These are phyloP conservation scores for Cotesia congregata DNA, from an alignment of 2,888 invertebrate genomes.

Conservation along the genomic window DNA sequence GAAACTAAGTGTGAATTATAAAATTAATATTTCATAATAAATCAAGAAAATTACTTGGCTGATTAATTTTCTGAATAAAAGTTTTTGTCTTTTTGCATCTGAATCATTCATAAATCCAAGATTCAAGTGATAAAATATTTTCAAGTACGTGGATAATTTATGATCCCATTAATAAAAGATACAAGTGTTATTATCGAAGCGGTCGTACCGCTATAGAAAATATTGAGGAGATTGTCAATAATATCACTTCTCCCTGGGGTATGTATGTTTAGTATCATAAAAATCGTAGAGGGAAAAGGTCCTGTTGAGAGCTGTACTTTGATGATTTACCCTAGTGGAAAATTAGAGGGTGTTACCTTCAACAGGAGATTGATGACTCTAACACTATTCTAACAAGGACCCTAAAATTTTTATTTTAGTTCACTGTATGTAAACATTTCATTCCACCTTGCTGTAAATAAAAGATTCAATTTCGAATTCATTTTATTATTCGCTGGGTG, in stretches of 20 bases:
- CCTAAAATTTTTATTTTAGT: constrained; percentile 10
- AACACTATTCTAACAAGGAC: constrained; percentile 27
- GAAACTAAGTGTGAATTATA: background rate
- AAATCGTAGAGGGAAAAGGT: constrained; percentile 29
- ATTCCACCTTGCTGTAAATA: background rate
- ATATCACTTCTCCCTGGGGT: background rate
- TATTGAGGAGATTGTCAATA: background rate
- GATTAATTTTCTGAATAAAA: background rate
- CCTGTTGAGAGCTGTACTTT: constrained; percentile 7
- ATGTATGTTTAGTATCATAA: constrained; percentile 35
- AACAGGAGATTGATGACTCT: constrained; percentile 20
- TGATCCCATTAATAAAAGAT: background rate
- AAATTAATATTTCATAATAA: background rate
- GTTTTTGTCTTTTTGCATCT: background rate
- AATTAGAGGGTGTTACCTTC: constrained; percentile 18
- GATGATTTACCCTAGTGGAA: constrained; percentile 24
- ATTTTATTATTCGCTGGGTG: no score
- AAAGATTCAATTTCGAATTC: background rate
- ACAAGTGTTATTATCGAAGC: constrained; percentile 1
- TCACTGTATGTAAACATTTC: background rate
- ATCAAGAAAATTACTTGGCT: constrained; percentile 2
- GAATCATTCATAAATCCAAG: background rate
- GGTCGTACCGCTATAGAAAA: background rate
- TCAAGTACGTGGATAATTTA: background rate
- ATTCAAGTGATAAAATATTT: background rate